Base-by-base conservation (phyloP, 2,113 vertebrate genomes). In the Psittacula cyanocephala region DNA sequence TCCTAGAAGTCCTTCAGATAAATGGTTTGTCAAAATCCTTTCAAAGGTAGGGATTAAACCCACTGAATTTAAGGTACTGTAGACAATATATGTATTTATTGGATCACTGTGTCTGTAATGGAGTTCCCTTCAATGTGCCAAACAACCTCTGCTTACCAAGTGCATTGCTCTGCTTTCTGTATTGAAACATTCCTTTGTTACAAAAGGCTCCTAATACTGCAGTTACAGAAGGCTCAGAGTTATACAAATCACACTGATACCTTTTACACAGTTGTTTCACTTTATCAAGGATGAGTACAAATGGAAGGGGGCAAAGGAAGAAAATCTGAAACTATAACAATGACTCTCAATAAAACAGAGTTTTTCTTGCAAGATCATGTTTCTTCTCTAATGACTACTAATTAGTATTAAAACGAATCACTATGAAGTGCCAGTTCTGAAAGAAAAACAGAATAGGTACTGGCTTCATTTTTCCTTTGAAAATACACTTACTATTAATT, bases 21-120 rank as follows among this genome's bases (percentile, higher is more conserved):
- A 91, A 93, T 87, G 74, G 78, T 72, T 97, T 97, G 97, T 97
- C 81, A 95, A 96, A 96, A 92, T 96, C 70, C 84, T 93, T 72
- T 67, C 85, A 83, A 89, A 95, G 41, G 85, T 64, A 88, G 82
- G 86, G 94, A 95, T 96, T 96, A 95, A 96, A 97, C 78, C 37
- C 86, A 87, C 77, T 90, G 91, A 96, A 94, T 23, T 89, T 81
- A 27, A 86, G 88, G 64, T 86, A 80, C 90, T 88, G 85, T 84
- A 96, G 89, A 89, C 77, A 94, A 87, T 78, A 63, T 25, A 63
- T 3, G 0, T 44, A 87, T 93, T 92, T 95, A 63, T 95, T 88
- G 89, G 89, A 94, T 93, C 83, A 70, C 60, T 11, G 12, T 79
- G 82, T 59, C 63, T 96, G 70, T 83, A 93, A 25, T 53, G 79